These are phyloP conservation scores for Fragum sueziense DNA, from an alignment of 2,888 invertebrate species.

Conservation along the genomic window DNA sequence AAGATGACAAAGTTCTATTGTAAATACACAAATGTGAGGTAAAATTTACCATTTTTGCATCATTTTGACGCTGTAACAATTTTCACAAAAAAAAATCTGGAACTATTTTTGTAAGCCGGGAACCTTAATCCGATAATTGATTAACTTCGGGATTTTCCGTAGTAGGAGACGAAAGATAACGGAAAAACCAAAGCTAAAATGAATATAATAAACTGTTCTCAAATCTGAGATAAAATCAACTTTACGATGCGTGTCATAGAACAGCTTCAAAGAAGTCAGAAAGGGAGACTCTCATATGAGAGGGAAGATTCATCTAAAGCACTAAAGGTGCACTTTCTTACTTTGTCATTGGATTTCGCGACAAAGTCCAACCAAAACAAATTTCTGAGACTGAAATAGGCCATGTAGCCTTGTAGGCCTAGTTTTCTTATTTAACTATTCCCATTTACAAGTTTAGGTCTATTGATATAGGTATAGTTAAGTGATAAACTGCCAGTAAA, in stretches of 20 bases:
- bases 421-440: too few species aligned
- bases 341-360: slow-evolving; percentile 10
- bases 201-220: neutral
- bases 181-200: neutral
- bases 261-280: slow-evolving; percentile 35
- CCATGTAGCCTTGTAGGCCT: too few species aligned
- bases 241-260: slow-evolving; percentile 35
- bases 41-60: too few species aligned
- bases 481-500: too few species aligned
- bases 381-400: too few species aligned
- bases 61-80: too few species aligned
- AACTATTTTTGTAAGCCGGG: neutral
- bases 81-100: neutral
- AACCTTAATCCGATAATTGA: neutral
- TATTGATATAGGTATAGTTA: too few species aligned
- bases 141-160: neutral
- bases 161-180: neutral
- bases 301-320: slow-evolving; percentile 36
- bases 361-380: too few species aligned
- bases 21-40: too few species aligned
- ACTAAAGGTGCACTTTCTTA: slow-evolving; percentile 40
- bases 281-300: slow-evolving; percentile 51
- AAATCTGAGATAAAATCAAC: neutral
- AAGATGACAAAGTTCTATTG: too few species aligned
- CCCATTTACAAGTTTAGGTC: too few species aligned